These are phyloP conservation scores for Conistra vaccinii DNA, from an alignment of 2,888 invertebrate species.

Conservation along the genomic window DNA sequence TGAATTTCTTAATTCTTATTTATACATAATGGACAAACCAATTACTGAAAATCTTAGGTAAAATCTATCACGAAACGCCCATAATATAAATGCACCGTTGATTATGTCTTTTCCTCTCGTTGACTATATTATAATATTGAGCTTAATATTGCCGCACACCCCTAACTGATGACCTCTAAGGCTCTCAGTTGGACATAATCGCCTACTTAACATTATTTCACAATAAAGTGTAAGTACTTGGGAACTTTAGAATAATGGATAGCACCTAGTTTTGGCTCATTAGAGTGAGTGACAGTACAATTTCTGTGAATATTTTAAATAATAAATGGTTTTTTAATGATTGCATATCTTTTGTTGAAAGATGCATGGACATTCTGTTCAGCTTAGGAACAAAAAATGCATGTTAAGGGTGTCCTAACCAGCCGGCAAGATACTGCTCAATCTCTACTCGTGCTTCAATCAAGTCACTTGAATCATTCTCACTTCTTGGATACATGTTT, in stretches of 20 bases:
- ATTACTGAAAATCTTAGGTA: slow-evolving; percentile 20
- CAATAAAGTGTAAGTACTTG: not conserved
- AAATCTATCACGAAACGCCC: slow-evolving; percentile 29
- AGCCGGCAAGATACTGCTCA: slow-evolving; percentile 89
- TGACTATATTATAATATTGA: slow-evolving; percentile 12
- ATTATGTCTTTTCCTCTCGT: slow-evolving; percentile 44
- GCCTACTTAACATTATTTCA: slow-evolving; percentile 11
- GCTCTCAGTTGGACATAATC: not conserved
- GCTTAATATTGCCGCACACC: not conserved
- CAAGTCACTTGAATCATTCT: slow-evolving; percentile 92
- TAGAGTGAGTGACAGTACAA: slow-evolving; percentile 30
- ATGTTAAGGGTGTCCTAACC: slow-evolving; percentile 78
- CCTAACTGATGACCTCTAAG: not conserved
- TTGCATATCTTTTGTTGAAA: slow-evolving; percentile 38
- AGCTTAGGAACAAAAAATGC: slow-evolving; percentile 52
- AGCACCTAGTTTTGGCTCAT: slow-evolving; percentile 20
- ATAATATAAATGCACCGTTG: slow-evolving; percentile 24
- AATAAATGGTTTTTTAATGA: slow-evolving; percentile 33
- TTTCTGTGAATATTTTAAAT: slow-evolving; percentile 36
- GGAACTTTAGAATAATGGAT: not conserved
- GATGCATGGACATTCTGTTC: slow-evolving; percentile 41
- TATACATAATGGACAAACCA: not conserved
- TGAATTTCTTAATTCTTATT: slow-evolving; percentile 6
- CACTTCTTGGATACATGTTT: slow-evolving; percentile 96
- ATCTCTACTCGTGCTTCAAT: slow-evolving; percentile 93